Evolutionary conservation across 2,113 vertebrate species (phyloP), one percentile per base, ranked within the genome.

Genomic region (Percina caprodes): DNA sequence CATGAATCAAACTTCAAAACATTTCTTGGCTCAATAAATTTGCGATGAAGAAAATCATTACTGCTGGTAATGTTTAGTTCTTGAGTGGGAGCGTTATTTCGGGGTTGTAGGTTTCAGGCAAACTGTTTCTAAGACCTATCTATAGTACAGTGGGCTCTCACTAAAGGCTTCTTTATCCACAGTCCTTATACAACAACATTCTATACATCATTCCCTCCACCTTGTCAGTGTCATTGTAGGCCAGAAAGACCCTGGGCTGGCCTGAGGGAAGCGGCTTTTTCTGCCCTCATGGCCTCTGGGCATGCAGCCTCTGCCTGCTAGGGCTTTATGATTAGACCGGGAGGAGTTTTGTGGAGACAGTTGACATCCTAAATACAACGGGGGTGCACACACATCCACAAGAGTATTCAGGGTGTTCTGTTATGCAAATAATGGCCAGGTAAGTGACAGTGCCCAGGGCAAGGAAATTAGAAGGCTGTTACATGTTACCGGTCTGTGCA

Each of bases 181-280:
- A 65, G 33, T n/a, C 11, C 59, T 62, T 35, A 67, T 23, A 56
- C 52, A 76, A 69, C 39, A 48, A 39, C 79, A 56, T 52, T 70
- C 68, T 69, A 68, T 30, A 56, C 68, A 78, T 80, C 55, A 62
- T 69, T 86, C 15, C 66, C 56, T 83, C 75, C 48, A 77, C 66
- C 85, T 84, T 81, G 79, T 88, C 88, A 90, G 88, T 90, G 91
- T 91, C 90, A 91, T 14, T 58, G 81, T 72, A 82, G 58, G 86
- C 67, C 83, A 74, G 49, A 83, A 86, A 70, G 76, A 82, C 93
- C 90, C 5, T 23, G 52, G 85, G 94, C 91, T 81, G 61, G 84
- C 95, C 85, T 65, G 78, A 79, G 83, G 94, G 72, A 46, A 88
- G 77, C 49, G 78, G 92, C 88, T 80, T 88, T 88, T 90, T 92